Evolutionary conservation across 2,113 vertebrate genomes (phyloP).

Genomic region (Eolophus roseicapilla): DNA sequence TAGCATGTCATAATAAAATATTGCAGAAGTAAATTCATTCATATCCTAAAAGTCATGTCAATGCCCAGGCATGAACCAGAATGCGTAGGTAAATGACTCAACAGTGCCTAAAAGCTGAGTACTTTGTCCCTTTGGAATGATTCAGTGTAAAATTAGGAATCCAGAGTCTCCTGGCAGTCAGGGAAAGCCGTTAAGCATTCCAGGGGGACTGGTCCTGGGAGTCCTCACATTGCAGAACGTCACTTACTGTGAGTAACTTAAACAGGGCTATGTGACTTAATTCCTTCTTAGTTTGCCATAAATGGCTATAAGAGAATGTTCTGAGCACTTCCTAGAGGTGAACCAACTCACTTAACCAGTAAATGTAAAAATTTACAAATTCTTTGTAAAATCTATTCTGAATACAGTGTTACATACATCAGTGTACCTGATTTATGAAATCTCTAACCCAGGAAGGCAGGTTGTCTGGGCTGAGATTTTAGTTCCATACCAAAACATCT

Average conservation of each 20-base stretch:
- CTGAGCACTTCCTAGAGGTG: background rate
- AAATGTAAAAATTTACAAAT: background rate
- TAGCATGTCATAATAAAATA: background rate
- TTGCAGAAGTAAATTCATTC: background rate
- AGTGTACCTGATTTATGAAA: background rate
- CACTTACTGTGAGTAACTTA: background rate
- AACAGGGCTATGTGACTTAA: background rate
- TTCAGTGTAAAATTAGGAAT: background rate
- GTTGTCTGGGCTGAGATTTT: background rate
- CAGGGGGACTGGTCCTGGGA: background rate
- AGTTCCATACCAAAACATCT: background rate
- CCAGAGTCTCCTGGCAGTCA: background rate
- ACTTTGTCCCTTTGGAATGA: background rate
- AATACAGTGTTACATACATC: too few relatives aligned
- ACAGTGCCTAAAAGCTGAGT: background rate
- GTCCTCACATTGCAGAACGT: background rate
- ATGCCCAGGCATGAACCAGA: background rate
- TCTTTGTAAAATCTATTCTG: background rate
- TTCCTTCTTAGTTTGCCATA: background rate
- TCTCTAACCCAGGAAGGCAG: background rate
- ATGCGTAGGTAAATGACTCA: background rate
- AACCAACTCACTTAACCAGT: background rate
- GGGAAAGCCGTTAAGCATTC: background rate
- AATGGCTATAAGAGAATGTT: background rate
- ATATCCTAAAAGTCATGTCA: background rate